Evolutionary conservation across 1,140 invertebrate genomes (phyloP), one percentile per base, ranked within the genome.

Genomic region (Sitodiplosis mosellana): DNA sequence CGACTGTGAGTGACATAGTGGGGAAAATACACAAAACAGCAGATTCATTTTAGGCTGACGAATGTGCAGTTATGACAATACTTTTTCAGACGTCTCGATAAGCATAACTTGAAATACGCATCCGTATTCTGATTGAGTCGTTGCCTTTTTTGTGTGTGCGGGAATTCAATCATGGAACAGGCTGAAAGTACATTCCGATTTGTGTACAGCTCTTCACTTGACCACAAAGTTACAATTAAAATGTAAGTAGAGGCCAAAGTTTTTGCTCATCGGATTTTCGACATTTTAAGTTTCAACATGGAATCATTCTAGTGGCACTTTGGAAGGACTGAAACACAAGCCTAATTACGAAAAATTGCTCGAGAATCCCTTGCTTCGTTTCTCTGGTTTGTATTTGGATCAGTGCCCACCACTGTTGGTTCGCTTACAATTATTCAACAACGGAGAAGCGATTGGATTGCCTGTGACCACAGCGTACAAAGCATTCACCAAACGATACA

Each of bases 401-500:
- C 69, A 73, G 37, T 87, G 81, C 59, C 82, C 90, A 5, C 90
- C 96, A 61, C 69, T 95, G 33, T 81, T 83, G 66, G 88, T 93
- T 1, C 81, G 80, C 7, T 79, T 88, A 55, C 83, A 95, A 70
- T 76, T 98, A 1, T 87, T 80, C 67, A 80, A 85, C 52, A 78
- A 91, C 62, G 83, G 82, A 45, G 72, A 80, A 51, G 78, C 84
- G 1, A 70, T 98, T 3, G 85, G 87, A 33, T 67, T 95, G 47
- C 89, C 92, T 14, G 82, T 94, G 21, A 77, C 79, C 37, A 96
- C 92, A 19, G 80, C 90, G 2, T 95, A 96, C 57, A 97, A 95
- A 69, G 73, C 87, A 20, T 96, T 97, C 59, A 83, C 80, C 36
- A 87, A 80, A 34, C 69, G 91, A 58, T 95, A 88, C 87, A 93